These are phyloP conservation scores for Lordiphosa andalusiaca DNA, from an alignment of 2,888 invertebrate genomes.

Conservation along the genomic window DNA sequence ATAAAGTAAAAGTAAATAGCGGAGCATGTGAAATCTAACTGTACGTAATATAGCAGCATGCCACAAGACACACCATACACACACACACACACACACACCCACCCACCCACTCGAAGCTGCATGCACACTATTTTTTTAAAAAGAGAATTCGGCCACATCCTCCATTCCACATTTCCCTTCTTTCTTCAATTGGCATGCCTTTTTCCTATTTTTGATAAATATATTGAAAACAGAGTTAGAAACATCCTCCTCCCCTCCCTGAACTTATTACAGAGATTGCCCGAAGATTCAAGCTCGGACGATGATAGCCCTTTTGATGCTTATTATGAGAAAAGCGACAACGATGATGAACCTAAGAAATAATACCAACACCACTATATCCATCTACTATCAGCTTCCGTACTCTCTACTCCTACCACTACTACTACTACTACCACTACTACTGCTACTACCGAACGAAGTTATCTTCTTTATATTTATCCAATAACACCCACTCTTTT, in stretches of 20 bases:
- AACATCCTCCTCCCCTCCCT: conserved; percentile 23
- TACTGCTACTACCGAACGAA: conserved; percentile 14
- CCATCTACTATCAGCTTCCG: conserved; percentile 12
- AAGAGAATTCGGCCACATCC: too few species aligned
- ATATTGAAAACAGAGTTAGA: conserved; percentile 25
- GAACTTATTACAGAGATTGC: conserved; percentile 74
- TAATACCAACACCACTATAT: conserved; percentile 27
- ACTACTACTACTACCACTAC: conserved; percentile 7
- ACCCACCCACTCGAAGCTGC: too few species aligned
- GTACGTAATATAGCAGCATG: neutral
- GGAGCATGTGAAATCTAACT: conserved; percentile 38
- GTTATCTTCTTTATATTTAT: conserved; percentile 20
- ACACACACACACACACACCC: too few species aligned
- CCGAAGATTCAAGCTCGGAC: conserved; percentile 79
- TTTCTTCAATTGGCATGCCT: conserved; percentile 27
- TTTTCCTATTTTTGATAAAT: neutral
- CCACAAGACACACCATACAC: too few species aligned
- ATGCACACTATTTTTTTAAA: too few species aligned
- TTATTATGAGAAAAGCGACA: conserved; percentile 77
- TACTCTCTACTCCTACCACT: conserved; percentile 27
- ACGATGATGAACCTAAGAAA: conserved; percentile 68
- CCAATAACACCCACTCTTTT: conserved; percentile 25
- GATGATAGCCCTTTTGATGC: conserved; percentile 79
- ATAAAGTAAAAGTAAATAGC: conserved; percentile 21
- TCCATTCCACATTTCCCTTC: too few species aligned